Base-by-base conservation (phyloP, 2,797 vertebrate species). In the Megaceryle alcyon region DNA sequence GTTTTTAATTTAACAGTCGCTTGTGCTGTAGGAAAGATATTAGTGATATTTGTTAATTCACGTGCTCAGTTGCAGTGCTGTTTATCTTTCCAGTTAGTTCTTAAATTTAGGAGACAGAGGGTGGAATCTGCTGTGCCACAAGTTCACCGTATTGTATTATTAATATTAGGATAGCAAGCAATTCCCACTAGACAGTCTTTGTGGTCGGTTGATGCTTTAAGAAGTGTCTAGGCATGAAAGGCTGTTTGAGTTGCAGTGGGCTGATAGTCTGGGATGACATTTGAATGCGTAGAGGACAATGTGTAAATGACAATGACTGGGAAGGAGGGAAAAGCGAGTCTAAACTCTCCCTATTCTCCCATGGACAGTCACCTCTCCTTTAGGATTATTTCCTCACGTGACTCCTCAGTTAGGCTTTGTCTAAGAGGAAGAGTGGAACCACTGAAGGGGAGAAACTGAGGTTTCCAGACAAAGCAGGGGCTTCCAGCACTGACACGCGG, bases 171-270 rank as follows among this genome's bases (percentile, higher is more conserved):
- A 96, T 69, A 97, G 96, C 90, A 96, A 94, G 95, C 9, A 56
- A 97, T 96, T 97, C 97, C 97, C 97, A 90, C 93, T 96, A 96
- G 97, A 97, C 75, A 7, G 93, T 96, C 97, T 98, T 97, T 98
- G 98, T 98, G 97, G 97, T 94, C 93, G 49, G 43, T 41, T 95
- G 95, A 95, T 96, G 92, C 95, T 97, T 93, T 98, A 94, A 98
- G 97, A 97, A 97, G 93, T 97, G 95, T 96, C 95, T 96, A 82
- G 97, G 97, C 97, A 97, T 98, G 92, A 98, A 98, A 98, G 96
- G 63, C 91, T 9, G 57, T 97, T 97, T 93, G 96, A 98, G 98
- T 95, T 97, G 93, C 95, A 97, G 96, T 94, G 95, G 96, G 95
- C 94, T 95, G 96, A 90, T 95, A 86, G 97, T 94, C 96, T 95